Evolutionary conservation across 2,888 invertebrate species (phyloP).

Genomic region (Ophion slaviceki): DNA sequence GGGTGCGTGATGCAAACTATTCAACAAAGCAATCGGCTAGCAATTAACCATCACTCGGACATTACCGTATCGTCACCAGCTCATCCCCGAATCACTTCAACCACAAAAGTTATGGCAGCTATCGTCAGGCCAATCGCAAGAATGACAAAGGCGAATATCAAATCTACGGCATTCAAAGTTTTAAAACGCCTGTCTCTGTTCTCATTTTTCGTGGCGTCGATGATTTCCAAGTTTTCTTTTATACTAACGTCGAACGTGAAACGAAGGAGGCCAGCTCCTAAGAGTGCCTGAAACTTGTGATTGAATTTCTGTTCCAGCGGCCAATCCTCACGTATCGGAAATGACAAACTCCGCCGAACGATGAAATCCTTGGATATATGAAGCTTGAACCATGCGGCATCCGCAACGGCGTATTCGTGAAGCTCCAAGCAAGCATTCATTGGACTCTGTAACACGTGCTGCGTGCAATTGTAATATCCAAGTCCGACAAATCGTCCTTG

Average conservation of each 20-base stretch:
- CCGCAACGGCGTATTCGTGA: not conserved
- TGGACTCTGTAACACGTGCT: not conserved
- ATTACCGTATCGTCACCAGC: no score
- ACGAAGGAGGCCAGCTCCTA: not conserved
- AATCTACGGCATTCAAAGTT: not conserved
- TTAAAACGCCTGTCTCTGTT: not conserved
- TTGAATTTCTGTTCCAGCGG: constrained; percentile 1
- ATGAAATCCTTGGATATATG: not conserved
- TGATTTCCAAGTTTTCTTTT: not conserved
- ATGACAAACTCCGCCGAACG: not conserved
- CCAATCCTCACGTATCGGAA: constrained; percentile 12
- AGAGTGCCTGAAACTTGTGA: not conserved
- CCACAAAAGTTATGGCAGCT: no score
- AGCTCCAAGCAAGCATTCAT: not conserved
- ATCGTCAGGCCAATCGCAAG: not conserved
- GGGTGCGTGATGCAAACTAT: no score
- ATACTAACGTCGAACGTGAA: not conserved
- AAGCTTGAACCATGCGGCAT: not conserved
- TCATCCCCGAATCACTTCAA: no score
- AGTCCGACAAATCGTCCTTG: not conserved
- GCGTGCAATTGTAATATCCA: not conserved
- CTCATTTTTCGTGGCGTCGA: not conserved
- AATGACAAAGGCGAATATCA: not conserved
- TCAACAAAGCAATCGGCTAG: no score
- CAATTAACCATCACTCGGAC: no score